Conservation (phyloP, 92 coral and sea anemone genomes). For the Epizoanthus ramosus region DNA sequence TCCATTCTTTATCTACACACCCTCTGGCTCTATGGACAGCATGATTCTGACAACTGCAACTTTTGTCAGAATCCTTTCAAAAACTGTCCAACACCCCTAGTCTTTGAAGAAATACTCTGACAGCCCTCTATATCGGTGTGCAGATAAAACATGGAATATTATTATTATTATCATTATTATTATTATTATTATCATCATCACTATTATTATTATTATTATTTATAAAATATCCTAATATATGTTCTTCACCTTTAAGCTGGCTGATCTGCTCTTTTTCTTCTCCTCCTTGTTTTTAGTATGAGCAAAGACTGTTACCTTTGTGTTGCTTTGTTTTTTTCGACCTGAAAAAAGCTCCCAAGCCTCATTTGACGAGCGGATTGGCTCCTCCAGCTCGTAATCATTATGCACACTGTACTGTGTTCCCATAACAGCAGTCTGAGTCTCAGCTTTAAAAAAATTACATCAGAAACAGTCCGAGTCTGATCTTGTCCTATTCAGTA, state of each 20-base stretch:
- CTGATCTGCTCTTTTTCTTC: conserved; percentile 37
- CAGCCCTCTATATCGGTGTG: no score
- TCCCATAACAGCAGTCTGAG: conserved; percentile 69
- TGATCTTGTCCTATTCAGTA: background rate
- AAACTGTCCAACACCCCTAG: no score
- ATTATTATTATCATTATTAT: no score
- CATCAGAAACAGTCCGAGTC: background rate
- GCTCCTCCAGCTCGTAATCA: conserved; percentile 86
- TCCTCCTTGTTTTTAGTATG: conserved; percentile 75
- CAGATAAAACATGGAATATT: no score
- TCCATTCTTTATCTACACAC: no score
- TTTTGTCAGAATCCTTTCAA: no score
- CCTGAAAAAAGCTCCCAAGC: conserved; percentile 85
- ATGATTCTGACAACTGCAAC: no score
- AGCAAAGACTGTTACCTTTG: conserved; percentile 82
- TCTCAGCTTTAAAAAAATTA: background rate
- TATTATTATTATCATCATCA: no score
- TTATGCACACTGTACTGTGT: conserved; percentile 87
- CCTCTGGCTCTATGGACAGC: no score
- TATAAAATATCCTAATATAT: no score
- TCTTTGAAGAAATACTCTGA: no score
- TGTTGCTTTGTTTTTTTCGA: conserved; percentile 66
- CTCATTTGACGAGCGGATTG: conserved; percentile 59
- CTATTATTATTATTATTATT: no score
- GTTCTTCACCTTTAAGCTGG: conserved; percentile 11